Base-by-base conservation (phyloP, 2,113 vertebrate genomes). In the Nesospiza acunhae region DNA sequence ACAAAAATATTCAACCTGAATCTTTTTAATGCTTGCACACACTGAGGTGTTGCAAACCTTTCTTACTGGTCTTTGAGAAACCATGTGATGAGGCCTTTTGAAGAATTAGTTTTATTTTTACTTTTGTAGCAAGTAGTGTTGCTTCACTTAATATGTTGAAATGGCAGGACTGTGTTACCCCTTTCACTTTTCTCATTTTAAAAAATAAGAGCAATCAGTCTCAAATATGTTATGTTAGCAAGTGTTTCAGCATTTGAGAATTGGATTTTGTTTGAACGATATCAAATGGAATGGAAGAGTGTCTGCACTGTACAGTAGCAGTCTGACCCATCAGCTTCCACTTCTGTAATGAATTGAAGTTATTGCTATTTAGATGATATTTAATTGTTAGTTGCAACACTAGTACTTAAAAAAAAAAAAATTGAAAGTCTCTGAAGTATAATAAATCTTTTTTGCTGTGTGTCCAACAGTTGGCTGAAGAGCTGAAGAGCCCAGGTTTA, bases 71-170 rank as follows among this genome's bases (percentile, higher is more conserved):
- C 67, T 94, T 60, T 78, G 50, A 69, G 66, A 96, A 93, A 59
- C 20, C 75, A 44, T 44, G 42, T 19, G 42, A 72, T 85, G 74
- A 96, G 82, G 89, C 50, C 82, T 37, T 86, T 78, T 85, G 58
- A 96, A 92, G n/a, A 92, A 84, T 13, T 26, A 4, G 39, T 22
- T 89, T 93, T 87, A 80, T 90, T 93, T 96, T 96, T 84, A 86
- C 52, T 64, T 94, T 35, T 77, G 37, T 70, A 47, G 70, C 35
- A 73, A 73, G 53, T 35, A 88, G 37, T 7, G 1, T 33, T 62
- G 13, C 39, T 95, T 90, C 58, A 87, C 60, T 93, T 94, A 92
- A 62, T 76, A 41, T 50, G 20, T 79, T 50, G n/a, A 93, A 95
- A 22, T 69, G 13, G 21, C 67, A 93, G 35, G 39, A 50, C 15